A percentile compares a stretch with the other conserved stretches of the same genome.
phyloP scores from a whole-genome alignment of 2,888 invertebrate genomes.

The Zygogramma bicolorata region DNA sequence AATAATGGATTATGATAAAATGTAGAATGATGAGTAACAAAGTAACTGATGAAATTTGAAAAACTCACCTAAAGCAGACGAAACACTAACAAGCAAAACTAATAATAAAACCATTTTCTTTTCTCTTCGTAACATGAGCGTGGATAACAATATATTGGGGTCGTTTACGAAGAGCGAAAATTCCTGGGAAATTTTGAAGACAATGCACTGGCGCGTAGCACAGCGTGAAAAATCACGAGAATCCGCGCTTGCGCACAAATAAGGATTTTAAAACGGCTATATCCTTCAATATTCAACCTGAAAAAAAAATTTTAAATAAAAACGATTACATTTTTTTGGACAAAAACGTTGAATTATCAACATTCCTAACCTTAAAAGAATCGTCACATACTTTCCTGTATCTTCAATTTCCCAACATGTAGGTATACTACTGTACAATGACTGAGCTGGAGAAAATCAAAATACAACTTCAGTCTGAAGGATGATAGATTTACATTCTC shows the following conservation, averaged over 20 bases:
- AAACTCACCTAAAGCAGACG: constrained; percentile 37
- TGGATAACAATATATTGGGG: constrained; percentile 23
- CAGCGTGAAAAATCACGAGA: constrained; percentile 10
- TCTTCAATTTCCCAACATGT: background rate
- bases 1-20: no score
- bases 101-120: constrained; percentile 20
- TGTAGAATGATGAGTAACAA: background rate
- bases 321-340: background rate
- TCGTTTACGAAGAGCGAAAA: constrained; percentile 30
- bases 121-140: constrained; percentile 1
- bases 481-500: background rate
- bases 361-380: background rate
- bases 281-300: background rate
- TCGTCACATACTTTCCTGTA: background rate
- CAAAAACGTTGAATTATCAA: background rate
- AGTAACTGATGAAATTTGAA: no score
- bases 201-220: constrained; percentile 15
- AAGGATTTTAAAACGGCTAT: constrained; percentile 9
- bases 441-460: background rate
- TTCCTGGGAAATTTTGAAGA: constrained; percentile 37
- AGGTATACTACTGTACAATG: no score
- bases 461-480: background rate
- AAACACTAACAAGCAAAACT: constrained; percentile 28
- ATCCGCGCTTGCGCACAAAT: constrained; percentile 28
- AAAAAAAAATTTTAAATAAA: background rate